These are phyloP conservation scores for Himalopsyche anomala DNA, from an alignment of 2,888 invertebrate genomes.

Conservation along the genomic window DNA sequence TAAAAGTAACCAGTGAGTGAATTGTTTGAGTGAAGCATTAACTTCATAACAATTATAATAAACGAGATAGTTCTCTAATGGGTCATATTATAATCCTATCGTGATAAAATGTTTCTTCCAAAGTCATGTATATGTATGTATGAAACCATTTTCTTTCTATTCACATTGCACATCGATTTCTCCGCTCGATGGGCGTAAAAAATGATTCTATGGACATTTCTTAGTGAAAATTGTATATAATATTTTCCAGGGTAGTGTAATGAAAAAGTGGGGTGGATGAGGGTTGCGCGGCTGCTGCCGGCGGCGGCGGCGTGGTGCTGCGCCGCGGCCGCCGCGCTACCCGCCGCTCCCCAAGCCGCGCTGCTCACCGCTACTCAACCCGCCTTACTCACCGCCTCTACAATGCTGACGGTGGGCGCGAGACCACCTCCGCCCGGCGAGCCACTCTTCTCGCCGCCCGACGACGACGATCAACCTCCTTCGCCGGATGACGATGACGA, in stretches of 20 bases:
- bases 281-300: slow-evolving; percentile 51
- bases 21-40: too few species aligned
- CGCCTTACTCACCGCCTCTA: slow-evolving; percentile 67
- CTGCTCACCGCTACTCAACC: slow-evolving; percentile 35
- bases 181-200: too few species aligned
- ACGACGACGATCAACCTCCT: slow-evolving; percentile 70
- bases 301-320: slow-evolving; percentile 57
- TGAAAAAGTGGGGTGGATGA: slow-evolving; percentile 36
- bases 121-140: too few species aligned
- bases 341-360: slow-evolving; percentile 46
- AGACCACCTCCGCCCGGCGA: slow-evolving; percentile 40
- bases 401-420: slow-evolving; percentile 66
- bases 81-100: too few species aligned
- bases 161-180: too few species aligned
- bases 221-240: too few species aligned
- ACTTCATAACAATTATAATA: too few species aligned
- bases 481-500: slow-evolving; percentile 71
- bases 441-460: slow-evolving; percentile 61
- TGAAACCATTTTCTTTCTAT: too few species aligned
- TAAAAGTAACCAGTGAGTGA: too few species aligned
- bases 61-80: too few species aligned
- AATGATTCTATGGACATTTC: too few species aligned
- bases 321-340: slow-evolving; percentile 68
- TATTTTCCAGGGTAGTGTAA: slow-evolving; percentile 18
- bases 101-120: too few species aligned